Conservation (phyloP, 1,140 invertebrate species). For the Drosophila takahashii region DNA sequence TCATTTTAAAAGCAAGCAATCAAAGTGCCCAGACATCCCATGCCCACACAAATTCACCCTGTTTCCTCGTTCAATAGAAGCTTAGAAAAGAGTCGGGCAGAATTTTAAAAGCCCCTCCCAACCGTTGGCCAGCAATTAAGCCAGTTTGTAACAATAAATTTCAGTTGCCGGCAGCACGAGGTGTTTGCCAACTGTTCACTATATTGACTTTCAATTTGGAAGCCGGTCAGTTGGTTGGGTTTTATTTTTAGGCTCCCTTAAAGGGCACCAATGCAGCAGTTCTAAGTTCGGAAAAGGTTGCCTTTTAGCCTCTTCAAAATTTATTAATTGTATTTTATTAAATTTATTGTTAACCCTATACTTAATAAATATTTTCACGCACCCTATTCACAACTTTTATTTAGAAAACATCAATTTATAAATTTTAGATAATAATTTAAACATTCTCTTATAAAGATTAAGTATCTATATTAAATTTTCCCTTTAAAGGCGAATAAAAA, state of each 20-base stretch:
- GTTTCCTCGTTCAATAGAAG: slow-evolving; percentile 6
- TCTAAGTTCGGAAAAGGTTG: background rate
- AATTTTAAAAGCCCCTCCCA: slow-evolving; percentile 27
- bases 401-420: no score
- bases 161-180: slow-evolving; percentile 29
- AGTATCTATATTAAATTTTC: no score
- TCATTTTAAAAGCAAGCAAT: slow-evolving; percentile 43
- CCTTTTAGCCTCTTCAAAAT: background rate
- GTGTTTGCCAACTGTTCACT: slow-evolving; percentile 34
- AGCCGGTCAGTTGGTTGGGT: slow-evolving; percentile 24
- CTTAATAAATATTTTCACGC: no score
- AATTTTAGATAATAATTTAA: no score
- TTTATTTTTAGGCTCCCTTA: slow-evolving; percentile 28
- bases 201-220: slow-evolving; percentile 75
- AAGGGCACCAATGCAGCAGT: background rate
- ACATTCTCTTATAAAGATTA: no score
- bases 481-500: background rate
- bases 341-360: no score
- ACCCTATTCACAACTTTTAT: no score
- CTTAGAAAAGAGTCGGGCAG: slow-evolving; percentile 4
- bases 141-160: slow-evolving; percentile 70
- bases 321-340: no score
- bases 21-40: slow-evolving; percentile 13
- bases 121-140: slow-evolving; percentile 44
- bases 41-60: background rate